Conservation (phyloP, 2,888 invertebrate species). For the Schizaphis graminum region DNA sequence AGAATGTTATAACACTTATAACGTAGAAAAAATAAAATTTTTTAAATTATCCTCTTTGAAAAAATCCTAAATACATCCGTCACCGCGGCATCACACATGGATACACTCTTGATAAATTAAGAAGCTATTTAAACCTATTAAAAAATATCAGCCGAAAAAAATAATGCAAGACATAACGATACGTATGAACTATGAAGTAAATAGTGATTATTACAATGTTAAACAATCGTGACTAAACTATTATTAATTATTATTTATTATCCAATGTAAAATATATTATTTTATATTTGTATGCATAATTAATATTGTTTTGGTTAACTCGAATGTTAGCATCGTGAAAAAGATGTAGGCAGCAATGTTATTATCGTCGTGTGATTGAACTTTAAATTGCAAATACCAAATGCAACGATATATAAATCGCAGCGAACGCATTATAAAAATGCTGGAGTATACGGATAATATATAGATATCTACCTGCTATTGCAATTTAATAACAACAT, state of each 20-base stretch:
- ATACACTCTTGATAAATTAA: not conserved
- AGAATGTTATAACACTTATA: too few species aligned
- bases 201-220: not conserved
- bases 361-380: slow-evolving; percentile 3
- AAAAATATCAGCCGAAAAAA: not conserved
- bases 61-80: not conserved
- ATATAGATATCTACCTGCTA: not conserved
- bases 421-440: not conserved
- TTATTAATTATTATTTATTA: not conserved
- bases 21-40: not conserved
- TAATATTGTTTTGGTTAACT: not conserved
- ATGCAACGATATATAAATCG: not conserved
- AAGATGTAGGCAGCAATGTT: not conserved
- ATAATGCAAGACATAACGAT: not conserved
- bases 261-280: not conserved
- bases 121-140: not conserved
- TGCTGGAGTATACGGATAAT: not conserved
- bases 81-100: not conserved
- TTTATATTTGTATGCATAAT: not conserved
- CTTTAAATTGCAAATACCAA: not conserved
- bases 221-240: not conserved
- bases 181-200: not conserved
- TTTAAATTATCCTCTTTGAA: not conserved
- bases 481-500: not conserved
- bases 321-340: not conserved